Base-by-base conservation (phyloP, 1,140 invertebrate genomes). In the Augochlora pura region DNA sequence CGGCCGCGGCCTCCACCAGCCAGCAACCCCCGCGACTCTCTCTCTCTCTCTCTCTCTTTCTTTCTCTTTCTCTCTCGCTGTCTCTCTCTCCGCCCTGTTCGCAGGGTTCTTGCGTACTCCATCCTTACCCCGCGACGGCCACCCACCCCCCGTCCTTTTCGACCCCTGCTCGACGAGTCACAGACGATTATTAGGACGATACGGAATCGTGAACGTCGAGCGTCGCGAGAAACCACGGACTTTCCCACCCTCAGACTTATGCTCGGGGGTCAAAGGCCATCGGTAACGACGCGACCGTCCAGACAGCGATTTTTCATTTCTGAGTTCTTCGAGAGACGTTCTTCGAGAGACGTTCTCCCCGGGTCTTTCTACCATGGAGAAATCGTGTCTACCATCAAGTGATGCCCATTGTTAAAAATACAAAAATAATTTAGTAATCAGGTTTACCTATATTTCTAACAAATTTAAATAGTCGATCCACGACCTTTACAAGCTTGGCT, bases 1-100 rank as follows among this genome's bases (percentile, higher is more conserved):
- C 87, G 92, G 91, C 88, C 91, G 87, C 70, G 86, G 88, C 84
- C 84, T 86, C 81, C 82, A 67, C 87, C 88, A 87, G 87, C 82
- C 77, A 75, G 88, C 77, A 73, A 81, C 87, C 80, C 82, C 84
- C 78, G 76, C 84, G 21, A n/a, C 69, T 42, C 39, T 49, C 60
- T 18, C 66, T 69, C 57, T 82, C 77, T 74, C 64, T 72, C 65
- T 64, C 66, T 38, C 0, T 18, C 32, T 18, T 64, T 38, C 38
- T 78, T 72, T 62, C 68, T n/a, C 77, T 42, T 4, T 74, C 84
- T 74, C 5, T 70, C 67, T 57, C 27, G 23, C 21, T 64, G 62
- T 81, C 60, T 46, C 74, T 57, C 54, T 57, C 2, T 57, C 18
- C 54, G 9, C 21, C 54, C 21, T 68, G 72, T 76, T 75, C 62